phyloP scores from a whole-genome alignment of 2,888 invertebrate genomes.

The Hyposoter didymator region DNA sequence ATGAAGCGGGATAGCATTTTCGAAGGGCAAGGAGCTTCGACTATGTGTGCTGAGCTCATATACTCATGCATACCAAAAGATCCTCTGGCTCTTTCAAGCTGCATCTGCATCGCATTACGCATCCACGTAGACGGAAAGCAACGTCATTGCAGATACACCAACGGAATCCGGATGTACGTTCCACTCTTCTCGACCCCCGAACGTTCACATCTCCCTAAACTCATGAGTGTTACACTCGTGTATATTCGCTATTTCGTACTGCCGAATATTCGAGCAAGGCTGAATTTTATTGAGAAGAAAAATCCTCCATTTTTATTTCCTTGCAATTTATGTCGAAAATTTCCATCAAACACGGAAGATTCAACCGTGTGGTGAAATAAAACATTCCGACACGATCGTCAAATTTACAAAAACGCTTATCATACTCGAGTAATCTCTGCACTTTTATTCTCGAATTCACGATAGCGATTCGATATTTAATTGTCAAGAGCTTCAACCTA shows the following conservation, averaged over 20 bases:
- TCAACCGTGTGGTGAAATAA: neutral
- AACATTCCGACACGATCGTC: neutral
- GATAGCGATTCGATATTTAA: too few relatives aligned
- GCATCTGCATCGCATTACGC: conserved; percentile 45
- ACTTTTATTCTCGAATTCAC: too few relatives aligned
- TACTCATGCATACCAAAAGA: conserved; percentile 37
- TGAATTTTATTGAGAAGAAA: neutral
- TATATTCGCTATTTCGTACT: conserved; percentile 21
- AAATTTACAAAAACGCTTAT: neutral
- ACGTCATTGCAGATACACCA: conserved; percentile 15
- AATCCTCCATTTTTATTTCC: neutral
- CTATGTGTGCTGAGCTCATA: conserved; percentile 1
- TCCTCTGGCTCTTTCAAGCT: conserved; percentile 31
- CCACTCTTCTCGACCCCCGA: conserved; percentile 5
- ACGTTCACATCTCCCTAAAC: conserved; percentile 21
- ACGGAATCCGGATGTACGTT: neutral
- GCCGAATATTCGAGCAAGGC: conserved; percentile 26
- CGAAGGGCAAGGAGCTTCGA: conserved; percentile 11
- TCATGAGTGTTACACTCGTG: conserved; percentile 16
- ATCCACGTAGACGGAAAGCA: conserved; percentile 9
- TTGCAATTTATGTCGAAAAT: neutral
- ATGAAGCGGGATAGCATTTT: neutral
- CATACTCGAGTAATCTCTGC: too few relatives aligned
- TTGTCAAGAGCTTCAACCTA: neutral
- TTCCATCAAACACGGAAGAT: neutral